These are phyloP conservation scores for Leptocoma aspasia DNA, from an alignment of 2,113 vertebrate genomes.

Conservation along the genomic window DNA sequence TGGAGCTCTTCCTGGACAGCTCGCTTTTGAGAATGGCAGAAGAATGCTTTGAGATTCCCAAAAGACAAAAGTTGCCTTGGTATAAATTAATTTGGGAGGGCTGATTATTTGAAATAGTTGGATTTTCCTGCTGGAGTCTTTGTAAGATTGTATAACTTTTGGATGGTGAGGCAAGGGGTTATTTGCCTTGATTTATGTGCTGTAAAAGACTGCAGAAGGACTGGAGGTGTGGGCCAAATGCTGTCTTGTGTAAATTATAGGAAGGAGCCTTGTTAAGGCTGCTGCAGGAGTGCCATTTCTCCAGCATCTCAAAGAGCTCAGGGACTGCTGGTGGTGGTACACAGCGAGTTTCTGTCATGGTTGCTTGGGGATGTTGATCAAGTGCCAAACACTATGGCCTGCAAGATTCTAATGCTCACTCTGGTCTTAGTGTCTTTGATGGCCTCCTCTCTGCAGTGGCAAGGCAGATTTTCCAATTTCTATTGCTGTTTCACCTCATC, in stretches of 20 bases:
- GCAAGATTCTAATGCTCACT: neutral
- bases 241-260: neutral
- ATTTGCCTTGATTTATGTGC: neutral
- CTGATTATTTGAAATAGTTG: neutral
- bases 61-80: neutral
- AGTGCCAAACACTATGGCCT: neutral
- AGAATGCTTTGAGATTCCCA: neutral
- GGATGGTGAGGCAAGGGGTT: neutral
- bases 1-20: neutral
- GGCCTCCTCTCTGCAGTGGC: neutral
- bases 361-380: neutral
- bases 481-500: neutral
- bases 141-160: neutral
- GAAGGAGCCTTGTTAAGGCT: neutral
- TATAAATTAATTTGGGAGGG: neutral
- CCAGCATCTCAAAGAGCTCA: neutral
- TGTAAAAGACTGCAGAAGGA: neutral
- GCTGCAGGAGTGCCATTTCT: neutral
- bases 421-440: neutral
- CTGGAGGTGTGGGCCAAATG: neutral
- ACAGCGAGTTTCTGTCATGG: neutral
- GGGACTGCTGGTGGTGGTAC: neutral
- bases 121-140: neutral
- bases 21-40: neutral
- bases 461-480: neutral